Percentiles rank a stretch among this genome's conserved stretches.
These are phyloP conservation scores for Tinamus guttatus DNA, from an alignment of 2,113 vertebrate species.

Conservation along the genomic window DNA sequence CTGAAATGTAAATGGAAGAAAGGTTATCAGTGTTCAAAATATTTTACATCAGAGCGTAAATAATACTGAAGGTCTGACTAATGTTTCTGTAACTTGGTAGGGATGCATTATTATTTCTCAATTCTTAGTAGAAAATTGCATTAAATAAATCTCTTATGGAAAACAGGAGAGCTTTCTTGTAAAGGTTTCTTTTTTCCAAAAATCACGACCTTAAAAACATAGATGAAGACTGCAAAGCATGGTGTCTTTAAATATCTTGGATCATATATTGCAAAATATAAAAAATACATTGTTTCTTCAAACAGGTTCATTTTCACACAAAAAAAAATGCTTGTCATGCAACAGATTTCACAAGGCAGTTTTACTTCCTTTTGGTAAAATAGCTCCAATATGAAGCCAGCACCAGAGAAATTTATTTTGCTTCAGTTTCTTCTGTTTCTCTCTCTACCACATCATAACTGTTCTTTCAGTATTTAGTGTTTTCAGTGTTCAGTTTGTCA, in stretches of 20 bases:
- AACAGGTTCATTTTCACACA: constrained; percentile 45
- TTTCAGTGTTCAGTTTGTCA: not conserved
- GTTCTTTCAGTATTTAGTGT: not conserved
- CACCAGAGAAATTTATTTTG: constrained; percentile 6
- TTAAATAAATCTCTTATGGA: not conserved
- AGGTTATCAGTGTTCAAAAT: constrained; percentile 58
- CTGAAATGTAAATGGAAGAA: constrained; percentile 72
- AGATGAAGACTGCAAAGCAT: not conserved
- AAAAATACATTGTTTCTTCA: not conserved
- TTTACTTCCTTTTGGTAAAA: constrained; percentile 68
- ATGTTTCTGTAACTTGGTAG: constrained; percentile 48
- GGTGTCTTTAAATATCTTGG: constrained; percentile 2
- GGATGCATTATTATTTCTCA: not conserved
- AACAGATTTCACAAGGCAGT: constrained; percentile 52
- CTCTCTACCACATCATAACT: constrained; percentile 39
- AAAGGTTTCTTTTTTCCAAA: not conserved
- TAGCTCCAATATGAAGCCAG: constrained; percentile 51
- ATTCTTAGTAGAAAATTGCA: not conserved
- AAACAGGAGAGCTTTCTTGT: not conserved
- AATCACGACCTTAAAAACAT: not conserved
- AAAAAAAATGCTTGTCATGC: constrained; percentile 19
- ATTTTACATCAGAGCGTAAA: constrained; percentile 63
- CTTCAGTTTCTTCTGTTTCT: constrained; percentile 49
- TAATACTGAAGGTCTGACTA: constrained; percentile 9
- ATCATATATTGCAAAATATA: not conserved